These are phyloP conservation scores for Pachymerium ferrugineum DNA, from an alignment of 2,888 invertebrate genomes.

Conservation along the genomic window DNA sequence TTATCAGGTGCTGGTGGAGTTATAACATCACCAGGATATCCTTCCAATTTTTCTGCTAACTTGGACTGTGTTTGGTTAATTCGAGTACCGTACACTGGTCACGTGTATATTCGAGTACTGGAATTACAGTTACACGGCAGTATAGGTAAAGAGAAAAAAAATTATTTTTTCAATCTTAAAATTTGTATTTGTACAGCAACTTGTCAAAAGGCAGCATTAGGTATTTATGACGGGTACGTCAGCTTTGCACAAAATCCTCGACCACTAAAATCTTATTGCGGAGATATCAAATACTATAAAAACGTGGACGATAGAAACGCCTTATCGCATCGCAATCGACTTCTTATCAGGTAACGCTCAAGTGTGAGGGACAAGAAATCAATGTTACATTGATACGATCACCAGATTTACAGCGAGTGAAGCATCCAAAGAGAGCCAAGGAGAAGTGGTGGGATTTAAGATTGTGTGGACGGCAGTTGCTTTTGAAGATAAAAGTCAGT, in stretches of 20 bases:
- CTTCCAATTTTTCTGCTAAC: constrained; percentile 46
- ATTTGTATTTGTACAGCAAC: constrained; percentile 42
- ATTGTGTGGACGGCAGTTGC: constrained; percentile 45
- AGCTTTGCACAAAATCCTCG: constrained; percentile 38
- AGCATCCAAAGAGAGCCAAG: constrained; percentile 38
- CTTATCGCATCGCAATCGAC: constrained; percentile 46
- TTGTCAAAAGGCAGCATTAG: constrained; percentile 47
- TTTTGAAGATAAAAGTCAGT: constrained; percentile 40
- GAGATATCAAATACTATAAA: constrained; percentile 48
- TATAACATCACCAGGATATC: constrained; percentile 49
- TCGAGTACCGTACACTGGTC: constrained; percentile 46
- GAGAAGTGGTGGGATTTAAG: constrained; percentile 43
- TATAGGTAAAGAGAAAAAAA: constrained; percentile 41
- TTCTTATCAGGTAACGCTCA: constrained; percentile 43
- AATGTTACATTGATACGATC: constrained; percentile 34
- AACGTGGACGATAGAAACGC: constrained; percentile 48
- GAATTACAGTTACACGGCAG: constrained; percentile 47
- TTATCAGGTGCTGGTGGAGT: constrained; percentile 45
- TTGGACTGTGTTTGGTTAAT: constrained; percentile 50
- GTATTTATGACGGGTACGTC: constrained; percentile 48
- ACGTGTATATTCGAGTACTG: constrained; percentile 48
- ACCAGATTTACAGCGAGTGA: constrained; percentile 42
- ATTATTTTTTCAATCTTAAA: constrained; percentile 29
- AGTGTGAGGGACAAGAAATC: constrained; percentile 6
- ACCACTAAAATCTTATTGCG: constrained; percentile 46